Evolutionary conservation across 1,140 invertebrate species (phyloP), one percentile per base, ranked within the genome.

Genomic region (Vanessa atalanta): DNA sequence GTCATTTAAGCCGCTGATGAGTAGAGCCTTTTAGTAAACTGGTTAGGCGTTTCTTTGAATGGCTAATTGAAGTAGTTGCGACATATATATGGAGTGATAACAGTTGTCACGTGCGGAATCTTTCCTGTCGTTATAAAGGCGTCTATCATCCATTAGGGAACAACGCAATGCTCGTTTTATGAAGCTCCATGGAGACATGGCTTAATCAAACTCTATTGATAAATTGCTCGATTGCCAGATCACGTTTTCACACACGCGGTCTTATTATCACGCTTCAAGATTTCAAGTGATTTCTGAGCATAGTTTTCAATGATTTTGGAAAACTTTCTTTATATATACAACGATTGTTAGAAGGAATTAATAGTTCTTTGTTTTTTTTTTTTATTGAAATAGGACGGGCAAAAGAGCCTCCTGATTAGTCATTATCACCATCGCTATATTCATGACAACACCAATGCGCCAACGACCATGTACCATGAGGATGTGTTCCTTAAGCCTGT

Each of bases 221-320:
- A 51, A 70, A 70, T 70, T 70, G 43, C 31, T 47, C 43, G 43
- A 70, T 70, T 55, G 5, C 7, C 23, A 37, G 31, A 23, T 57
- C 53, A 61, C 57, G 57, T 61, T 61, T 6, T n/a, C n/a, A 61
- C 15, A 15, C 57, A 43, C 31, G 57, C 23, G 31, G 31, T 23
- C 12, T 7, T 26, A 23, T 43, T 12, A 20, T 61, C 15, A 31
- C 15, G 7, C 23, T 57, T 57, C 23, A 7, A 11, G 12, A n/a
- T 53, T n/a, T 15, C n/a, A 53, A n/a, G 2, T 50, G 37, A 43
- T 9, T 43, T 43, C 6, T 9, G 9, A 43, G 37, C 37, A 43
- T 0, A 43, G 37, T 9, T 43, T 60, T 13, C 11, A 61, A 20
- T 20, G 0, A 20, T 1, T 20, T 20, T 20, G 1, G 20, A 20